Base-by-base conservation (phyloP, 2,888 invertebrate genomes). In the Acronicta alni region DNA sequence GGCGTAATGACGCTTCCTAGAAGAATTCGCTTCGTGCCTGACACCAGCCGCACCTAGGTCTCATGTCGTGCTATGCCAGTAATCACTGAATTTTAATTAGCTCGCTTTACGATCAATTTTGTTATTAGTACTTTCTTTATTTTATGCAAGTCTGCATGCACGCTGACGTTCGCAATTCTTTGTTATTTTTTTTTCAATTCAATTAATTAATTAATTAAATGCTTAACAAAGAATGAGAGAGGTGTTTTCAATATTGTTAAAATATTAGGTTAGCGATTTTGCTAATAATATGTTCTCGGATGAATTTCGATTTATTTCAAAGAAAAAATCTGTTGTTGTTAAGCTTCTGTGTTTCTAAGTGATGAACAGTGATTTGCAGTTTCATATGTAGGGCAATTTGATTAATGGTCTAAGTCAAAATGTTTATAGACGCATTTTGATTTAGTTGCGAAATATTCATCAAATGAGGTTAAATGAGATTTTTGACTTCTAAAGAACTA, bases 81-180 rank as follows among this genome's bases (percentile, higher is more conserved):
- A 88, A 89, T 89, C 81, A 82, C 77, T 61, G 72, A 72, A 81
- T 84, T 72, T 67, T 86, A 87, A 89, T 89, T 89, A 85, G 57
- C 64, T 48, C 15, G 35, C 20, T 61, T 65, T 58, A 43, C 26
- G 45, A 52, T 17, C 41, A 17, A 49, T 58, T 67, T 62, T 54
- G 57, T 62, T 56, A 43, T 51, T 64, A 66, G 39, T 57, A 30
- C 15, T 62, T 62, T 56, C 32, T 60, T 64, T 48, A 53, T 51
- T 74, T 37, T 49, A 56, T 57, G 43, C 23, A 56, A 53, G 9
- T 5, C 52, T 53, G 20, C 48, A 48, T 53, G 56, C 26, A 55
- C 35, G 14, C 30, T 30, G 9, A 0, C 17, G n/a, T 44, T 43
- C 15, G 20, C 10, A 32, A 15, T 44, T 35, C 15, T 54, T 8